Conservation (phyloP, 2,797 vertebrate genomes). For the Acanthurus tractus region DNA sequence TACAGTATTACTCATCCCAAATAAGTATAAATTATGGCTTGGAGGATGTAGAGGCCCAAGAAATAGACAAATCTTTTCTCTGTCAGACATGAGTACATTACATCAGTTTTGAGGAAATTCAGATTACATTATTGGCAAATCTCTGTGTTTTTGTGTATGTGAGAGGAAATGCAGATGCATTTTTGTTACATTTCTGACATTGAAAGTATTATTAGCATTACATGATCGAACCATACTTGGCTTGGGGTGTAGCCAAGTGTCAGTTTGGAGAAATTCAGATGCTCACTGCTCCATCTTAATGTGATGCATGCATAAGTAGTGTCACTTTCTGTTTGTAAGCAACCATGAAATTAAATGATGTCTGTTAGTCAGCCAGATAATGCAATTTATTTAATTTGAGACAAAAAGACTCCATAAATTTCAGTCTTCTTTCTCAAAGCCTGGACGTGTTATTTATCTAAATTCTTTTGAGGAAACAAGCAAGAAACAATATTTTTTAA, state of each 20-base stretch:
- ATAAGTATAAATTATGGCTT: not conserved
- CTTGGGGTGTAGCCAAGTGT: slow-evolving; percentile 13
- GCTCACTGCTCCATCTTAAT: slow-evolving; percentile 9
- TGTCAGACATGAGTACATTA: not conserved
- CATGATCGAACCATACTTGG: slow-evolving; percentile 5
- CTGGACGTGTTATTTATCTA: not conserved
- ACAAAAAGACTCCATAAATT: slow-evolving; percentile 1
- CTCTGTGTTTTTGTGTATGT: not conserved
- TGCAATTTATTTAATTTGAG: not conserved
- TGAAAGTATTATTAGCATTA: slow-evolving; percentile 13
- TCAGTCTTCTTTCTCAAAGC: not conserved
- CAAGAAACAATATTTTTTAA: too few species aligned
- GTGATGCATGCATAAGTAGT: not conserved
- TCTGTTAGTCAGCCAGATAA: slow-evolving; percentile 5
- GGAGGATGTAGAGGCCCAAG: not conserved
- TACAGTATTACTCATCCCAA: slow-evolving; percentile 28
- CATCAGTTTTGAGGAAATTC: slow-evolving; percentile 3
- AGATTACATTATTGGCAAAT: not conserved
- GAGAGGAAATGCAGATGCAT: not conserved
- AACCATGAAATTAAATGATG: slow-evolving; percentile 13
- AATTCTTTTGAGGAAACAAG: too few species aligned
- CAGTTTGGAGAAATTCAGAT: slow-evolving; percentile 4
- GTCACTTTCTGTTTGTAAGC: not conserved
- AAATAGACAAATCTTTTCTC: not conserved
- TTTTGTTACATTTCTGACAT: slow-evolving; percentile 2